These are phyloP conservation scores for Orchesella cincta DNA, from an alignment of 1,140 invertebrate species.

Conservation along the genomic window DNA sequence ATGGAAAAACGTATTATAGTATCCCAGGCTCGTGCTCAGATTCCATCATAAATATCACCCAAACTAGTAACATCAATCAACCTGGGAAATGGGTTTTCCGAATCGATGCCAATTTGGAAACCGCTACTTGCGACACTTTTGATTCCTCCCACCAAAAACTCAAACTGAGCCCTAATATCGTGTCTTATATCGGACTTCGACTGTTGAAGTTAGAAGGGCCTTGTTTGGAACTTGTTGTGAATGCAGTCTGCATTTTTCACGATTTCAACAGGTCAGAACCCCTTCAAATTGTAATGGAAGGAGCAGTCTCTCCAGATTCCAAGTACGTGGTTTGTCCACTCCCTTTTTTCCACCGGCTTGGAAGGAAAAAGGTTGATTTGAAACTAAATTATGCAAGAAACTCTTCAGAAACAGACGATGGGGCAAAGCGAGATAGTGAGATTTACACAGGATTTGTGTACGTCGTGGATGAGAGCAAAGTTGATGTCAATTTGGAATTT, in stretches of 20 bases:
- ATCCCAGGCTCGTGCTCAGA: slow-evolving; percentile 29
- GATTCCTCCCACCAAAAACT: not conserved
- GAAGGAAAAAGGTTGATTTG: not conserved
- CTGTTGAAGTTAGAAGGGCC: not conserved
- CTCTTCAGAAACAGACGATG: not conserved
- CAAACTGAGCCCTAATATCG: not conserved
- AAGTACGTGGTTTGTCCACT: not conserved
- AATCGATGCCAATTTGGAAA: slow-evolving; percentile 26
- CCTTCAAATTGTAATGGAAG: too few species aligned
- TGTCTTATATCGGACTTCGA: not conserved
- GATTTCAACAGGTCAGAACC: not conserved
- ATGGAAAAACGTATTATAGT: slow-evolving; percentile 26
- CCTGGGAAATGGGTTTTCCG: slow-evolving; percentile 43
- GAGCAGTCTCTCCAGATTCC: not conserved
- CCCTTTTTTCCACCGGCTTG: not conserved
- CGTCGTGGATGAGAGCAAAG: too few species aligned
- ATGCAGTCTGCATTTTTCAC: not conserved
- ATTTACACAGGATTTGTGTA: too few species aligned
- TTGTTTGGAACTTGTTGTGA: not conserved
- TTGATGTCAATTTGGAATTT: too few species aligned
- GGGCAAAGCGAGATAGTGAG: not conserved
- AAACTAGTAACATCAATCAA: slow-evolving; percentile 28
- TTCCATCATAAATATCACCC: slow-evolving; percentile 22
- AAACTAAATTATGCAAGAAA: not conserved
- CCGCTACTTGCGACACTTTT: not conserved